Base-by-base conservation (phyloP, 2,113 vertebrate genomes). In the Dicentrarchus labrax region DNA sequence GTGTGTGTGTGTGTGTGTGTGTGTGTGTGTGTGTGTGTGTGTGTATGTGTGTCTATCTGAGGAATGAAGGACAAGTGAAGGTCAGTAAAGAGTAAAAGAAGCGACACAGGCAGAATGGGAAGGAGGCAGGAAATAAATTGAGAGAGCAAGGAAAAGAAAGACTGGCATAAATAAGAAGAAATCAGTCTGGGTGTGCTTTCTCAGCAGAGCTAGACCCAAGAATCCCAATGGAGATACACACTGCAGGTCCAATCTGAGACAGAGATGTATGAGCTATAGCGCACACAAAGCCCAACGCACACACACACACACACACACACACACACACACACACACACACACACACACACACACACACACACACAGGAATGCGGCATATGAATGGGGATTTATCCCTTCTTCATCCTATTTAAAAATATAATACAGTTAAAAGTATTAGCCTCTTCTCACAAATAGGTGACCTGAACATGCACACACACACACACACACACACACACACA, bases 121-220 rank as follows among this genome's bases (percentile, higher is more conserved):
- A 54, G 22, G 51, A 87, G 66, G 62, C 50, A 85, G 75, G 39
- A 79, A 82, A 85, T 72, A 88, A 76, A 89, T 61, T 57, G 69
- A 85, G 78, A 81, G 73, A 12, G 61, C 47, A 68, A 74, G 82
- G 59, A 76, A 86, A 50, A 70, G 61, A 84, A 68, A 83, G 84
- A 72, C 61, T 54, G 87, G 79, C 83, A 90, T 77, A 91, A 88
- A 93, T 72, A 83, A 89, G 66, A 86, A 64, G 64, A 88, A 92
- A 88, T 89, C 71, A 81, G 82, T 68, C 56, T 51, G 67, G 19
- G 78, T 78, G 56, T 88, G 92, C 92, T 91, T 91, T 69, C 83
- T 94, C 91, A 94, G 94, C 94, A 93, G 82, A 90, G 88, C 82
- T 85, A 85, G 86, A 84, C 83, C 83, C 69, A 78, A 82, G 81